A percentile compares a stretch with the other conserved stretches of the same genome.
phyloP scores from a whole-genome alignment of 2,888 invertebrate species.

The Caenorhabditis wallacei region DNA sequence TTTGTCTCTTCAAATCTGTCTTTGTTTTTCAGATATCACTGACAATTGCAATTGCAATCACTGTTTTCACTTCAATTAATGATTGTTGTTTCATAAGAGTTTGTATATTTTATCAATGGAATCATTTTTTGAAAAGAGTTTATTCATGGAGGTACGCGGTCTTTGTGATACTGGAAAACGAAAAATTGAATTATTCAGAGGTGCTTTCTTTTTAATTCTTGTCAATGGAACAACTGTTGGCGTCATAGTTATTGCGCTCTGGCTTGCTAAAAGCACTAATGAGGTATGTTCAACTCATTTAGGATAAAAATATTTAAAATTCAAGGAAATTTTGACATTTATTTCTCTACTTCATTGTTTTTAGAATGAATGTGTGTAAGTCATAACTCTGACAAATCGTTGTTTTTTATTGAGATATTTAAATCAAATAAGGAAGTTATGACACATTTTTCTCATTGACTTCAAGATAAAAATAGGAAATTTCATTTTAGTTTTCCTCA shows the following conservation, averaged over 20 bases:
- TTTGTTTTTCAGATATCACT: slow-evolving; percentile 25
- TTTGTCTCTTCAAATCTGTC: no score
- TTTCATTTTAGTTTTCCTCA: background rate
- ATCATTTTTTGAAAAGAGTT: slow-evolving; percentile 26
- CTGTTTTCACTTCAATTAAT: slow-evolving; percentile 54
- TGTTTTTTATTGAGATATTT: no score
- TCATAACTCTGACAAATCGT: no score
- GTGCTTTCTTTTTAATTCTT: background rate
- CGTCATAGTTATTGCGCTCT: slow-evolving; percentile 28
- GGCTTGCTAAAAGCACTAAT: slow-evolving; percentile 42
- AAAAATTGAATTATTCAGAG: background rate
- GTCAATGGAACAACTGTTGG: slow-evolving; percentile 13
- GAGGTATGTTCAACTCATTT: slow-evolving; percentile 13
- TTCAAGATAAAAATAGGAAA: no score
- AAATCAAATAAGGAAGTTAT: background rate
- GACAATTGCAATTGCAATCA: slow-evolving; percentile 18
- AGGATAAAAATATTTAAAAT: no score
- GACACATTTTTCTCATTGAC: background rate
- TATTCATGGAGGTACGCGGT: slow-evolving; percentile 45
- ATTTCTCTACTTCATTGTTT: no score
- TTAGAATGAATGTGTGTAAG: no score
- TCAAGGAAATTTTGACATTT: no score
- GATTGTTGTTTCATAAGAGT: slow-evolving; percentile 54
- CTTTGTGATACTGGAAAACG: no score
- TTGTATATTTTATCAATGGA: slow-evolving; percentile 58